phyloP scores from a whole-genome alignment of 64 coral and sea anemone species.

The Astreopora myriophthalma region DNA sequence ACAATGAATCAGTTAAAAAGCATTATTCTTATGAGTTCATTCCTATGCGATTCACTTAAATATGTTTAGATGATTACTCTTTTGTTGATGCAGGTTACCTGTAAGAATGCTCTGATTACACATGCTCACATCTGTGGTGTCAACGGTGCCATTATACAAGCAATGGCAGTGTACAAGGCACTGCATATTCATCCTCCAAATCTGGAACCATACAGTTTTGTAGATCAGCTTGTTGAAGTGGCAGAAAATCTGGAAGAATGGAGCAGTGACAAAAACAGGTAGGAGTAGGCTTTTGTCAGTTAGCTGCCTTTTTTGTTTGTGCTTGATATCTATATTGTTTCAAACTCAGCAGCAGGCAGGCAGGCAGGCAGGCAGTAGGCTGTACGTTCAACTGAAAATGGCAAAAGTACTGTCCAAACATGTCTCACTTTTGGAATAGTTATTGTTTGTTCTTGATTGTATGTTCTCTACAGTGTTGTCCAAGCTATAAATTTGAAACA shows the following conservation, averaged over 20 bases:
- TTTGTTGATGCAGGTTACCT: constrained; percentile 64
- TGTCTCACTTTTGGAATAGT: too few species aligned
- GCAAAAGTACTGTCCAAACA: too few species aligned
- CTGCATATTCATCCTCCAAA: constrained; percentile 58
- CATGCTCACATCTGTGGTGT: constrained; percentile 87
- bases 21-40: too few species aligned
- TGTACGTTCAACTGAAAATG: too few species aligned
- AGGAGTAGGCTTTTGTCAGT: not conserved
- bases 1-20: too few species aligned
- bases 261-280: not conserved
- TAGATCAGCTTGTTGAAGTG: constrained; percentile 74
- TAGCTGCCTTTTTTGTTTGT: not conserved
- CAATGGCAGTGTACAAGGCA: constrained; percentile 72
- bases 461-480: too few species aligned
- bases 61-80: not conserved
- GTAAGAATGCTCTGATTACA: constrained; percentile 82
- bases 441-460: too few species aligned
- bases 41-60: too few species aligned
- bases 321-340: too few species aligned
- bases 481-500: too few species aligned
- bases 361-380: too few species aligned
- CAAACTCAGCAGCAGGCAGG: too few species aligned
- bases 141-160: constrained; percentile 88
- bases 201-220: constrained; percentile 65
- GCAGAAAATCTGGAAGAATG: constrained; percentile 62